These are phyloP conservation scores for Laterallus jamaicensis DNA, from an alignment of 2,113 vertebrate genomes.

Conservation along the genomic window DNA sequence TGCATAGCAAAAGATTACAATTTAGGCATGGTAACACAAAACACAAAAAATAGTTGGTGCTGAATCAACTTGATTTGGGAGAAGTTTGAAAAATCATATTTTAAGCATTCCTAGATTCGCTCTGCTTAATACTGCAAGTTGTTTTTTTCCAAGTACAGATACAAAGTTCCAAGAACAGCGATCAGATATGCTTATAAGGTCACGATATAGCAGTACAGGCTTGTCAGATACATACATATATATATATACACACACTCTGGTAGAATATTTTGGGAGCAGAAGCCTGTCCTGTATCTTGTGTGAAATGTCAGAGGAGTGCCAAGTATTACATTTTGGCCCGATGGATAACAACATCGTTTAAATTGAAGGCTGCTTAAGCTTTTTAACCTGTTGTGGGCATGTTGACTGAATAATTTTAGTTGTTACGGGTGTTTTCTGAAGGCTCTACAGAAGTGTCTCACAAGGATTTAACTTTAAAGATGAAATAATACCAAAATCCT, in stretches of 20 bases:
- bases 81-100: neutral
- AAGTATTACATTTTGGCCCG: neutral
- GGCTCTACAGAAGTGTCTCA: neutral
- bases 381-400: neutral
- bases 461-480: neutral
- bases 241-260: neutral
- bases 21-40: neutral
- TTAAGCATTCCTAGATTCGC: neutral
- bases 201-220: neutral
- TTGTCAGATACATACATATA: neutral
- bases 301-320: neutral
- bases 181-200: neutral
- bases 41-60: neutral
- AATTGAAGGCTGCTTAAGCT: neutral
- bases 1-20: neutral
- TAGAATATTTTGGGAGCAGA: neutral
- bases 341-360: neutral
- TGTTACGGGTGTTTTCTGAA: accelerated
- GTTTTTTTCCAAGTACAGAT: neutral
- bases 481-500: neutral
- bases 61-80: neutral
- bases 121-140: neutral
- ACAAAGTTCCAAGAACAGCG: neutral
- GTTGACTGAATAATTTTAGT: neutral
- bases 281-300: neutral